Percentiles rank a stretch among this genome's conserved stretches.
These are phyloP conservation scores for Ctenochaetus hawaiiensis DNA, from an alignment of 2,797 vertebrate genomes.

Conservation along the genomic window DNA sequence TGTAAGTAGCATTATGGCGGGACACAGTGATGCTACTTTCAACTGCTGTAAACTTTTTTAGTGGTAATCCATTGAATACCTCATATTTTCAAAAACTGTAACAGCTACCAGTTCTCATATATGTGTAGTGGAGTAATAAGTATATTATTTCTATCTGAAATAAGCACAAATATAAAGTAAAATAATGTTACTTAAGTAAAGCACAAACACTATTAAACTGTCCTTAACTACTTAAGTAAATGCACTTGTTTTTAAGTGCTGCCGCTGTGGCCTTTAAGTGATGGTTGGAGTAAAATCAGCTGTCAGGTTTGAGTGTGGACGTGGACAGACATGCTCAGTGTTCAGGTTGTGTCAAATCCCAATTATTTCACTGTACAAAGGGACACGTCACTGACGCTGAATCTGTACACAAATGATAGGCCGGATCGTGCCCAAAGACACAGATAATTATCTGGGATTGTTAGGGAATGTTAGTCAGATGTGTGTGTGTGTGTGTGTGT, in stretches of 20 bases:
- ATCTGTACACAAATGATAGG: conserved; percentile 38
- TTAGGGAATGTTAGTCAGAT: conserved; percentile 37
- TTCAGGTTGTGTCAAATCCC: conserved; percentile 10
- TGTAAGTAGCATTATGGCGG: not conserved
- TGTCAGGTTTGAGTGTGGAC: not conserved
- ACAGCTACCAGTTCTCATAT: too few species aligned
- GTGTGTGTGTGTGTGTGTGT: not conserved
- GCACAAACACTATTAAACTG: not conserved
- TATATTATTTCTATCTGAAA: not conserved
- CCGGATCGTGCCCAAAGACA: conserved; percentile 34
- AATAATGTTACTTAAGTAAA: not conserved
- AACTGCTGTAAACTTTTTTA: not conserved
- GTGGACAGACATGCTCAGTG: conserved; percentile 14
- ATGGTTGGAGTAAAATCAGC: not conserved
- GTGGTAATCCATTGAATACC: too few species aligned
- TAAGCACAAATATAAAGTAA: not conserved
- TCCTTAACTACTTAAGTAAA: not conserved
- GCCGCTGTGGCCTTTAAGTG: not conserved
- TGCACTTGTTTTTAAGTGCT: not conserved
- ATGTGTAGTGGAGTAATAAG: not conserved
- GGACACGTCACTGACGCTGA: conserved; percentile 5
- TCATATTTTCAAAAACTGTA: too few species aligned
- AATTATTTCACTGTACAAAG: conserved; percentile 28
- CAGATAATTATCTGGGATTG: conserved; percentile 38
- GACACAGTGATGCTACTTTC: not conserved